Conservation (phyloP, 1,140 invertebrate genomes). For the Calycopis cecrops region DNA sequence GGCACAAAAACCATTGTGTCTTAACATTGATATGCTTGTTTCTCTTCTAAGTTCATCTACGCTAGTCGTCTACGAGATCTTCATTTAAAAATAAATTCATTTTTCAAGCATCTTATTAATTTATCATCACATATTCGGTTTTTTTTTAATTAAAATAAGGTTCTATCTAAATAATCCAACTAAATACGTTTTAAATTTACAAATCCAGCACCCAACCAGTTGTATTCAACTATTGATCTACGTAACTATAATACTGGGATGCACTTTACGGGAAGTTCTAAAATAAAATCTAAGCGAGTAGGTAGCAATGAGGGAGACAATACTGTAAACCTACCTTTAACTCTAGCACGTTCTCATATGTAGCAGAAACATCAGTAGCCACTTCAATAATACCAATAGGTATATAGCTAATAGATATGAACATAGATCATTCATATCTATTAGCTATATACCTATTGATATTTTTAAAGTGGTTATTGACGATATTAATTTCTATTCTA, state of each 20-base stretch:
- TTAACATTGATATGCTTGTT: slow-evolving; percentile 54
- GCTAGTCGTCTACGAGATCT: slow-evolving; percentile 44
- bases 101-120: slow-evolving; percentile 43
- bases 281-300: slow-evolving; percentile 47
- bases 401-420: no score
- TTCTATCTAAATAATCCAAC: slow-evolving; percentile 48
- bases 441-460: no score
- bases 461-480: no score
- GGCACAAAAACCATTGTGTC: slow-evolving; percentile 66
- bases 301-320: slow-evolving; percentile 38
- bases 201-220: slow-evolving; percentile 61
- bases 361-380: no score
- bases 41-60: slow-evolving; percentile 37
- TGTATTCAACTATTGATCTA: slow-evolving; percentile 40
- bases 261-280: slow-evolving; percentile 57
- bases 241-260: slow-evolving; percentile 63
- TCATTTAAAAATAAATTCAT: slow-evolving; percentile 45
- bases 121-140: slow-evolving; percentile 41
- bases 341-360: background rate
- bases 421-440: no score
- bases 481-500: no score
- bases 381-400: no score
- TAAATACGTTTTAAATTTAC: slow-evolving; percentile 41
- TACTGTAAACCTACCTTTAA: slow-evolving; percentile 25
- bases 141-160: slow-evolving; percentile 32